Conservation (phyloP, 2,888 invertebrate species). For the Eupeodes latifasciatus region DNA sequence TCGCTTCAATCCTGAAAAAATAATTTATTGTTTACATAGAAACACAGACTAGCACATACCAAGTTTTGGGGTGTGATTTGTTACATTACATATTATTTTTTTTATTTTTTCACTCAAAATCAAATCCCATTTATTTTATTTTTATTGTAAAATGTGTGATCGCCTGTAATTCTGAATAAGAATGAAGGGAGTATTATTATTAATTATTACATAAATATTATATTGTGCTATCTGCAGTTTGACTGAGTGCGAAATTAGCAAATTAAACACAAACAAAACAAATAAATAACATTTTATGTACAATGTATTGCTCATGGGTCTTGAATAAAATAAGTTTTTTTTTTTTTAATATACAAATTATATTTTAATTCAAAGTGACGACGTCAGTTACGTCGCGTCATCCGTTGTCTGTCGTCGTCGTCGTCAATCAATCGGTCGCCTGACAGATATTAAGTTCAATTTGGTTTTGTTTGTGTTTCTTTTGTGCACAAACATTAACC, state of each 20-base stretch:
- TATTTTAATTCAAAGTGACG: constrained; percentile 10
- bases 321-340: constrained; percentile 7
- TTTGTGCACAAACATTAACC: constrained; percentile 68
- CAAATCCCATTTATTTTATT: constrained; percentile 6
- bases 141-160: constrained; percentile 34
- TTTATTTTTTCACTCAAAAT: constrained; percentile 3
- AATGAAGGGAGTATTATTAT: constrained; percentile 40
- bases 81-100: neutral
- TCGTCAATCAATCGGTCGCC: neutral
- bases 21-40: neutral
- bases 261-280: constrained; percentile 63
- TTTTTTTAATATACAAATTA: neutral
- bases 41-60: neutral
- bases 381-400: neutral
- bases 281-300: neutral
- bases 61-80: neutral
- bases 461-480: constrained; percentile 62
- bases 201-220: constrained; percentile 40
- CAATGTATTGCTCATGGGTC: neutral
- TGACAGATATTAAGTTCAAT: constrained; percentile 9
- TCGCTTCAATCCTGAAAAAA: constrained; percentile 7
- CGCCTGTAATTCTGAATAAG: constrained; percentile 7
- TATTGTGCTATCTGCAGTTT: constrained; percentile 70
- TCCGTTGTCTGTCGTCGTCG: too few species aligned
- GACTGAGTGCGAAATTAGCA: constrained; percentile 73